Evolutionary conservation across 2,888 invertebrate genomes (phyloP).

Genomic region (Trichogramma dendrolimi): DNA sequence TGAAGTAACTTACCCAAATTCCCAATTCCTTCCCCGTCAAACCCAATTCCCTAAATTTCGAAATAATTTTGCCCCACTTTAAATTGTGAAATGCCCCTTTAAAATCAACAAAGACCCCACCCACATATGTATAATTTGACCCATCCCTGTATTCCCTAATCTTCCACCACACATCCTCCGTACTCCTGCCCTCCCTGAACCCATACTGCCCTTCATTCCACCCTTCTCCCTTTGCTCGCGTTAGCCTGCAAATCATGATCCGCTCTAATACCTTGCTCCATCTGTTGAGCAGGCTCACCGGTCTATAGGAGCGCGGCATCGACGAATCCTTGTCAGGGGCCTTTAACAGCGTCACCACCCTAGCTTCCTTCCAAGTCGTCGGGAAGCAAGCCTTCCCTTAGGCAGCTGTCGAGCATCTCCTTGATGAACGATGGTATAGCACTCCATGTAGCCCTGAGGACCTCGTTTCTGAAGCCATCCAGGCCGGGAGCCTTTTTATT

Average conservation of each 20-base stretch:
- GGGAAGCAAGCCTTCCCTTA: constrained; percentile 8
- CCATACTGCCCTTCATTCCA: constrained; percentile 13
- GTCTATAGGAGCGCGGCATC: constrained; percentile 8
- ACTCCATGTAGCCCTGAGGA: background rate
- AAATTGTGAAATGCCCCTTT: constrained; percentile 15
- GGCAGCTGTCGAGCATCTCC: background rate
- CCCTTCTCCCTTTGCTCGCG: background rate
- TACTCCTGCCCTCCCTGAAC: constrained; percentile 1
- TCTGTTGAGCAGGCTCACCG: constrained; percentile 6
- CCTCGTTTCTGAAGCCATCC: constrained; percentile 5
- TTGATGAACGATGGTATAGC: background rate
- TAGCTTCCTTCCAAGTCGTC: background rate
- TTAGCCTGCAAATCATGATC: constrained; percentile 2
- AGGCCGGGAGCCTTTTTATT: background rate
- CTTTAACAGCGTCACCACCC: constrained; percentile 5
- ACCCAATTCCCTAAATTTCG: background rate
- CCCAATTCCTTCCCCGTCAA: constrained; percentile 7
- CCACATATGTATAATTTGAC: background rate
- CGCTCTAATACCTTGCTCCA: constrained; percentile 14
- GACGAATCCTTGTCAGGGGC: background rate
- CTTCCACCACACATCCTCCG: constrained; percentile 10
- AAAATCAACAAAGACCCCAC: constrained; percentile 10
- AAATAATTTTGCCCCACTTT: constrained; percentile 2
- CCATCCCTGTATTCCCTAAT: background rate
- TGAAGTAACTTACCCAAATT: constrained; percentile 14